Evolutionary conservation across 2,888 invertebrate species (phyloP), one percentile per base, ranked within the genome.

Genomic region (Hypercompe scribonia): DNA sequence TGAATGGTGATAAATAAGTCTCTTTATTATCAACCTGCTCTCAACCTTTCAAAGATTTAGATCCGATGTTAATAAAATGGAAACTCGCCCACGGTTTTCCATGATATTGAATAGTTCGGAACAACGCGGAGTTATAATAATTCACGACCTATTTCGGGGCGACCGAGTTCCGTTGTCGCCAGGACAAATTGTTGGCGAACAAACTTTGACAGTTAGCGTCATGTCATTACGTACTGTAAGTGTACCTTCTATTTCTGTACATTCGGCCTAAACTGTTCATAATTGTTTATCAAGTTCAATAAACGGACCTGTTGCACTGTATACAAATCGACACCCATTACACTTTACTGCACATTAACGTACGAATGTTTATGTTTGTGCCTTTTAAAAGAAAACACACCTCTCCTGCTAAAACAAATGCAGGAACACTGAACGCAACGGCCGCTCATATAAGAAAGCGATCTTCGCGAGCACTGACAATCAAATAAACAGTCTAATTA

Each of bases 271-370:
- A 36, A 54, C n/a, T 8, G 65, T 65, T 61, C 69, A 65, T 58
- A 67, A 73, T 67, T 70, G 64, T 58, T 64, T 71, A 64, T 71
- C 71, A 69, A 73, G 69, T 69, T 69, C 68, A 71, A 50, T 63
- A 33, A 73, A 63, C 15, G 46, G 63, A 28, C 39, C 70, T 31
- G 31, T 68, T 34, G 21, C 36, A 34, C 39, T 69, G 42, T 50
- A 64, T 31, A 50, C 13, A 34, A 46, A 66, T 50, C 70, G 34
- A n/a, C 36, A 73, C 33, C 13, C 68, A 65, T 50, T 68, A 72
- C 39, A 21, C 46, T 65, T 61, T 18, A 61, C 31, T 61, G 31
- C 61, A 61, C 61, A 61, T 31, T 31, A 61, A 61, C 31, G 13
- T 31, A 61, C 61, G 31, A 31, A 18, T 31, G 31, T 61, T 58